Percentiles rank a stretch among this genome's conserved stretches.
Conservation (phyloP, 2,888 invertebrate genomes). For the Campoplex capitator region DNA sequence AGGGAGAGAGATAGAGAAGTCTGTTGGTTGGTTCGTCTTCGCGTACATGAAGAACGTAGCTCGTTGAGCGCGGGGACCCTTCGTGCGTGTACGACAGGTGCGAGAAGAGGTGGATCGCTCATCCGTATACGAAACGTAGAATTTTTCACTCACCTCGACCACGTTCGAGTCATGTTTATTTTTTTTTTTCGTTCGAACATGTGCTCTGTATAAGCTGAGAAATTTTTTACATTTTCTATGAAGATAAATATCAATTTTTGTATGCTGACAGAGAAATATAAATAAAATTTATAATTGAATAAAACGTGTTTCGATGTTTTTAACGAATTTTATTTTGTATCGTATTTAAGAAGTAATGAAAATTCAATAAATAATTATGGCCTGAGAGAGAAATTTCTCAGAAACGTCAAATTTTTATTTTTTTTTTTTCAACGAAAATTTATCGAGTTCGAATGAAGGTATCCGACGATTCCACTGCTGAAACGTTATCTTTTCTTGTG, state of each 20-base stretch:
- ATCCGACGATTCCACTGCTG: not conserved
- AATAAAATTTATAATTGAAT: not conserved
- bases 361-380: not conserved
- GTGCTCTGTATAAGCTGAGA: not conserved
- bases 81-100: slow-evolving; percentile 69
- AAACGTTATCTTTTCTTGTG: not conserved
- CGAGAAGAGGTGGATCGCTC: slow-evolving; percentile 63
- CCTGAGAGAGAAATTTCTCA: not conserved
- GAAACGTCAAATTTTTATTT: not conserved
- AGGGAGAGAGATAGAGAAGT: slow-evolving; percentile 41
- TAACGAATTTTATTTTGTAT: not conserved
- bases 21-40: slow-evolving; percentile 59
- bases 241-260: not conserved
- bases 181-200: not conserved
- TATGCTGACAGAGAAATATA: not conserved
- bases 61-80: slow-evolving; percentile 46
- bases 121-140: slow-evolving; percentile 64
- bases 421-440: not conserved
- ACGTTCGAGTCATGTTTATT: slow-evolving; percentile 10
- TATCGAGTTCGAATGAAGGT: not conserved
- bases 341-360: not conserved
- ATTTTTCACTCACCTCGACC: slow-evolving; percentile 68
- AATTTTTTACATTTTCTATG: not conserved
- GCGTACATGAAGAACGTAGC: slow-evolving; percentile 60
- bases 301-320: not conserved